Percentiles rank a stretch among this genome's conserved stretches.
Conservation (phyloP, 2,797 vertebrate genomes). For the Pipistrellus pygmaeus region DNA sequence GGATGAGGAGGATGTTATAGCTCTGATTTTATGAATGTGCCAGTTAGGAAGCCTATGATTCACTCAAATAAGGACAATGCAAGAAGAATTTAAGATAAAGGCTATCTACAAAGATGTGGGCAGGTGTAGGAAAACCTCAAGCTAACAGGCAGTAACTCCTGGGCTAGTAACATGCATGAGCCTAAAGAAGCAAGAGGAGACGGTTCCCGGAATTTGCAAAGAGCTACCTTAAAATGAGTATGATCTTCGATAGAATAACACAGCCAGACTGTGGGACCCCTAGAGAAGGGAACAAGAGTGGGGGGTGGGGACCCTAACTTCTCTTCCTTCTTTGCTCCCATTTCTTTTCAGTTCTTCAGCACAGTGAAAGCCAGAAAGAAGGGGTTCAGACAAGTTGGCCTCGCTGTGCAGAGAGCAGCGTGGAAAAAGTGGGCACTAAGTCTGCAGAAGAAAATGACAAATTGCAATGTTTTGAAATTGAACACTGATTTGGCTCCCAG, state of each 20-base stretch:
- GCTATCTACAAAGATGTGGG: neutral
- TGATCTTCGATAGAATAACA: neutral
- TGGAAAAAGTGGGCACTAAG: neutral
- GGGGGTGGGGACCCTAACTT: neutral
- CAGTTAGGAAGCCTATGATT: neutral
- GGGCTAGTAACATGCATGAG: neutral
- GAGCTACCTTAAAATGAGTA: too few relatives aligned
- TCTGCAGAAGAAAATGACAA: neutral
- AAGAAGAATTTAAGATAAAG: neutral
- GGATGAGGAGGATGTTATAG: neutral
- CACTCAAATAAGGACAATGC: neutral
- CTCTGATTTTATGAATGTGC: neutral
- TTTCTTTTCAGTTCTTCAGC: neutral
- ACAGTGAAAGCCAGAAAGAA: neutral
- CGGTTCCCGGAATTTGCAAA: neutral
- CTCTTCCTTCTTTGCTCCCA: neutral
- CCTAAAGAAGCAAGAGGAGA: neutral
- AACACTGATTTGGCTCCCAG: fast-evolving
- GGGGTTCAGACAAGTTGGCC: neutral
- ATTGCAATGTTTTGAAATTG: neutral
- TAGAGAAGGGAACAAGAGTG: neutral
- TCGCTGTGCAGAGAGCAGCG: neutral
- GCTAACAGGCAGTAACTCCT: neutral
- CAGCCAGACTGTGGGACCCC: neutral
- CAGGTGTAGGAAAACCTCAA: neutral